A percentile compares a stretch with the other conserved stretches of the same genome.
These are phyloP conservation scores for Melanostigma gelatinosum DNA, from an alignment of 2,113 vertebrate genomes.

Conservation along the genomic window DNA sequence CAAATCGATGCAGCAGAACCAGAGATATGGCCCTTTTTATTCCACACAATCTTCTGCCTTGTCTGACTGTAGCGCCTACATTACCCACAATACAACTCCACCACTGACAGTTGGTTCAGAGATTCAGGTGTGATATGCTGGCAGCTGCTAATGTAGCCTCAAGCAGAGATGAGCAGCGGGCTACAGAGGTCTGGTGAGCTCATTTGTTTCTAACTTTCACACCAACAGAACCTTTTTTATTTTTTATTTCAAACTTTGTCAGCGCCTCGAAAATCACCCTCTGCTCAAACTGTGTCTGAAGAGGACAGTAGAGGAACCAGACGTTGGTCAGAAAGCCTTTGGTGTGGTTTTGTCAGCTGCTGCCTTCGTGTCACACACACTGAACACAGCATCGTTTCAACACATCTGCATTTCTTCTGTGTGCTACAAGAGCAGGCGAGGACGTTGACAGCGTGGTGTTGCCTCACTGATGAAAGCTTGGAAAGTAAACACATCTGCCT, in stretches of 20 bases:
- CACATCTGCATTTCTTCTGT: constrained; percentile 38
- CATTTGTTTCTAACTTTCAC: not conserved
- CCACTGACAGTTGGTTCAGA: not conserved
- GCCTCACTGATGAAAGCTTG: constrained; percentile 45
- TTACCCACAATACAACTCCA: not conserved
- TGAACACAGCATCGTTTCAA: constrained; percentile 43
- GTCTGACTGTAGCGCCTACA: not conserved
- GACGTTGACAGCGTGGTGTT: constrained; percentile 30
- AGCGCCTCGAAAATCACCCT: not conserved
- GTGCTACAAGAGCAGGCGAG: not conserved
- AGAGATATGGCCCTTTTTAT: not conserved
- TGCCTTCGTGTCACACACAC: constrained; percentile 15
- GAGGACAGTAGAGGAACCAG: not conserved
- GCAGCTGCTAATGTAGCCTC: not conserved
- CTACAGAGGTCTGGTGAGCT: not conserved
- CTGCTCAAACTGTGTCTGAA: constrained; percentile 4
- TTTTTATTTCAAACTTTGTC: not conserved
- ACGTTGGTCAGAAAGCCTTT: constrained; percentile 11
- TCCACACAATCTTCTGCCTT: not conserved
- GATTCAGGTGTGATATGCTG: not conserved
- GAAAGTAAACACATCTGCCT: constrained; percentile 70
- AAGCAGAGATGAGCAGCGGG: not conserved
- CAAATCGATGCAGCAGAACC: not conserved
- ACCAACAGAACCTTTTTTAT: not conserved
- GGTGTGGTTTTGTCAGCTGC: constrained; percentile 34